Evolutionary conservation across 2,797 vertebrate genomes (phyloP).

Genomic region (Phrynocephalus forsythii): DNA sequence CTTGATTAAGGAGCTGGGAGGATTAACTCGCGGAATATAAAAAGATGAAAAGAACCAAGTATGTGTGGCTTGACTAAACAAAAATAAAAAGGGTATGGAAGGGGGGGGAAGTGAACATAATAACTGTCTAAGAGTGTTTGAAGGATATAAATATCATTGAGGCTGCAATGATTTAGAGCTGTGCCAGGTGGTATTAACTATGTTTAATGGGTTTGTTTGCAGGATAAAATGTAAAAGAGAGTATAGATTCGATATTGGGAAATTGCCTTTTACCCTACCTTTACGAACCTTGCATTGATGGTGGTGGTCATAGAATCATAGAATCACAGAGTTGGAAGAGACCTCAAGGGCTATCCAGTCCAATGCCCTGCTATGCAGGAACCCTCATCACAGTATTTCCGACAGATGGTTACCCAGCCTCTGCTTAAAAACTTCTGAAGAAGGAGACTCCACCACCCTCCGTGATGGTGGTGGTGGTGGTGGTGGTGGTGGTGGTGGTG

Average conservation of each 20-base stretch:
- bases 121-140: neutral
- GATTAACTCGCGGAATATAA: conserved; percentile 1
- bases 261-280: neutral
- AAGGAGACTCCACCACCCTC: too few relatives aligned
- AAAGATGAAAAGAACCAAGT: conserved; percentile 13
- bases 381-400: too few relatives aligned
- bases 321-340: too few relatives aligned
- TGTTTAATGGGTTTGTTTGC: conserved; percentile 11
- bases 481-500: too few relatives aligned
- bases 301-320: too few relatives aligned
- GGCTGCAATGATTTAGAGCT: neutral
- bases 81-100: conserved; percentile 18
- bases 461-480: too few relatives aligned
- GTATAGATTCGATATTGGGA: conserved; percentile 14
- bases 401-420: too few relatives aligned
- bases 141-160: neutral
- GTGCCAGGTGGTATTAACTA: conserved; percentile 22
- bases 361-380: too few relatives aligned
- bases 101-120: neutral
- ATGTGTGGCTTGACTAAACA: neutral
- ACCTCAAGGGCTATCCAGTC: too few relatives aligned
- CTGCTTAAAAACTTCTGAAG: too few relatives aligned
- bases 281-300: too few relatives aligned
- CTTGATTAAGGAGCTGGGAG: neutral
- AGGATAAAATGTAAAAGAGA: conserved; percentile 17